Evolutionary conservation across 2,113 vertebrate species (phyloP), one percentile per base, ranked within the genome.

Genomic region (Verasper variegatus): DNA sequence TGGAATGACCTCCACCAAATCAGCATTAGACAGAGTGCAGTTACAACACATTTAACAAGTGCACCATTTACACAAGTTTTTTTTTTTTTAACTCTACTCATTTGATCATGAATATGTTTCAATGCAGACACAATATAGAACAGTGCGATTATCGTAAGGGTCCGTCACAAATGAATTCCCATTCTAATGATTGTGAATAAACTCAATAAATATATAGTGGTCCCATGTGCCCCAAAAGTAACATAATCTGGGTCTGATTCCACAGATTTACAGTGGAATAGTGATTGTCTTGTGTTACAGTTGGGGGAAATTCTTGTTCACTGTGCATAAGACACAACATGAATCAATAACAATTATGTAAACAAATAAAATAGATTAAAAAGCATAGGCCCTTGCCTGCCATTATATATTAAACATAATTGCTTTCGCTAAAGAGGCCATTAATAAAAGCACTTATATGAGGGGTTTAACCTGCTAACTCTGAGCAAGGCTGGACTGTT

Each of bases 401-500:
- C n/a, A 47, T 26, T 51, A 23, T 55, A 76, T 27, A 63, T 61
- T 58, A 54, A 66, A 59, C 10, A 42, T 1, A 23, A 62, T 5
- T 31, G 8, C 0, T 40, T 65, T 54, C 65, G 31, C 8, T 21
- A 18, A 57, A 45, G 2, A 52, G 6, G n/a, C 58, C 24, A 68
- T 31, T n/a, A 62, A 76, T 76, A 35, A 61, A 57, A 56, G 68
- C 49, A 67, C 27, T 80, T 77, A 10, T 15, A 40, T 52, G 23
- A 12, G 2, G 23, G 14, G 1, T 70, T 49, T 10, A 11, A 47
- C 2, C 37, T 71, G 35, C 71, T 68, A 27, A n/a, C 17, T 21
- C 24, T 5, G 5, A 67, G 67, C 4, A 66, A 66, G 49, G 7
- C 18, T 26, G 4, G 14, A 35, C 27, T 13, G 20, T 65, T 2